Percentiles rank a stretch among this genome's conserved stretches.
Conservation (phyloP, 2,113 vertebrate species). For the Neogale vison region DNA sequence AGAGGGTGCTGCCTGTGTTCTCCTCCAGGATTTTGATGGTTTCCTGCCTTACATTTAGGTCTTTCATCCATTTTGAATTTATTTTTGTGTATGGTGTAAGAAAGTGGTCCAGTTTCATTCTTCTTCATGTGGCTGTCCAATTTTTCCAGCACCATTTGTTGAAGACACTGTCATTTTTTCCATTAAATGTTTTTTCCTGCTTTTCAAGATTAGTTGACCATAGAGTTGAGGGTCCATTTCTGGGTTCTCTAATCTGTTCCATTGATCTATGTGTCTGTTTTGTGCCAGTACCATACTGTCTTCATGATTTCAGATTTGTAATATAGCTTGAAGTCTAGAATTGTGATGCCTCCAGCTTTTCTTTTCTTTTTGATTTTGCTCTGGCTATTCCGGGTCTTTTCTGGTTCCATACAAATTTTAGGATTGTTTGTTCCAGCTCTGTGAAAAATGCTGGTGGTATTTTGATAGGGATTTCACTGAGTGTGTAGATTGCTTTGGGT, state of each 20-base stretch:
- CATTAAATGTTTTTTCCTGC: no score
- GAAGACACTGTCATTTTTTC: no score
- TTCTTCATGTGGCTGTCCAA: no score
- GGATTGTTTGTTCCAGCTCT: not conserved
- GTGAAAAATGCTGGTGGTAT: no score
- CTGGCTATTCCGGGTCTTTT: not conserved
- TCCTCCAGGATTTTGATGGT: not conserved
- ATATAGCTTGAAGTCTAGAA: not conserved
- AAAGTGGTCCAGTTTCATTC: no score
- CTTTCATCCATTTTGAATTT: no score
- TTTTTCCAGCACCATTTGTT: no score
- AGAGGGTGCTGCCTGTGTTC: not conserved
- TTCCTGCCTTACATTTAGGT: not conserved
- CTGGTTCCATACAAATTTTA: not conserved
- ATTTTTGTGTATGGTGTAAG: no score
- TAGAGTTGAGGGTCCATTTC: not conserved
- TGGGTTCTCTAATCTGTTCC: not conserved
- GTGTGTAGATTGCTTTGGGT: no score
- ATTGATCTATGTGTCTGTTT: not conserved
- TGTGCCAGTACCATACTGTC: not conserved
- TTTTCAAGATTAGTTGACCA: not conserved
- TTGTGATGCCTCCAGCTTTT: not conserved
- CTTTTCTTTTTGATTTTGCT: not conserved
- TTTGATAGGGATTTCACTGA: no score
- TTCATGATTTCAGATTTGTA: not conserved